Evolutionary conservation across 2,888 invertebrate genomes (phyloP), one percentile per base, ranked within the genome.

Genomic region (Tetragonula carbonaria): DNA sequence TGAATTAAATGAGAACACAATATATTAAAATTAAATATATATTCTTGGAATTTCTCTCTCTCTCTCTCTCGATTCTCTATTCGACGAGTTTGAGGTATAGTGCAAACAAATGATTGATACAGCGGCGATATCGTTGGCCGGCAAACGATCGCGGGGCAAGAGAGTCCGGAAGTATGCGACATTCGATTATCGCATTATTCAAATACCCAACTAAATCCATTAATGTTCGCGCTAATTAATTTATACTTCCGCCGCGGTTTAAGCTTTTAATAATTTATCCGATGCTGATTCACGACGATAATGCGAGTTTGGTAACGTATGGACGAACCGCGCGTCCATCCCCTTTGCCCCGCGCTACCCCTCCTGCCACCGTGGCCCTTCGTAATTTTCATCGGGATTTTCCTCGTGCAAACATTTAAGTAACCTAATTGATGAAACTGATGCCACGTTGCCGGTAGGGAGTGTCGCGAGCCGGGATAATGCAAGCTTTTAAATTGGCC

Each of bases 191-290:
- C 74, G 73, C 59, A 68, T 79, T 85, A 85, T 62, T 82, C 82
- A 72, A 73, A 86, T 63, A 79, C 13, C 76, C 75, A 74, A 70
- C 73, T 66, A 77, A 86, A 82, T 80, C 66, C 63, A 77, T 80
- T 74, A 75, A 80, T 74, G 82, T 28, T 59, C 59, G 53, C 72
- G 82, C 76, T 86, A 82, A 85, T 86, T 85, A 86, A 86, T 85
- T 82, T 74, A 85, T 80, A 78, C 86, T 67, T 80, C 71, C 71
- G 63, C 62, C 53, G 62, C 57, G 76, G 83, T 78, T 86, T 82
- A 79, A 86, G 78, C 86, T 85, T 82, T 76, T 80, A 82, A 82
- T 82, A 80, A 86, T 82, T 85, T 81, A 85, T 80, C 82, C 66
- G 72, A 67, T 71, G 74, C 67, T 70, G 74, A 82, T 76, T 75